These are phyloP conservation scores for Leptopilina syphax DNA, from an alignment of 2,888 invertebrate genomes.

Conservation along the genomic window DNA sequence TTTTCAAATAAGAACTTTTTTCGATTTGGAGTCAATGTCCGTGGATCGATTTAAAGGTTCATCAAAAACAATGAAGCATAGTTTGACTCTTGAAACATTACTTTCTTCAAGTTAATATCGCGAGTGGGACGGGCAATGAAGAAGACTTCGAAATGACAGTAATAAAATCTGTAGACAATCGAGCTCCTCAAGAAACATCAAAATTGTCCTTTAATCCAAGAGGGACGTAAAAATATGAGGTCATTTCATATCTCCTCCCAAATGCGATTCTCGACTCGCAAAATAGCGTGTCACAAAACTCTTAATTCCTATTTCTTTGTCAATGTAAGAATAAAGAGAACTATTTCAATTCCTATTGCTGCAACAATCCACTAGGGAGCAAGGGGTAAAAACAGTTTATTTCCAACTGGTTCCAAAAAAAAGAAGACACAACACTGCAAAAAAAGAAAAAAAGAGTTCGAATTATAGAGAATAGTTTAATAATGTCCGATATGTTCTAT, in stretches of 20 bases:
- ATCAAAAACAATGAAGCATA: conserved; percentile 31
- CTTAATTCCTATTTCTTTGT: conserved; percentile 56
- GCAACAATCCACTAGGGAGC: conserved; percentile 44
- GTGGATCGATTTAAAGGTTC: conserved; percentile 4
- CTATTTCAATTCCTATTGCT: conserved; percentile 49
- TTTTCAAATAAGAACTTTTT: no score
- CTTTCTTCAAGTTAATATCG: conserved; percentile 27
- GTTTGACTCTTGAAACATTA: conserved; percentile 3
- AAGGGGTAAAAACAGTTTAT: conserved; percentile 30
- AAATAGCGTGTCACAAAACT: conserved; percentile 59
- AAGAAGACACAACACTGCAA: conserved; percentile 38
- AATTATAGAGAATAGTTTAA: conserved; percentile 51
- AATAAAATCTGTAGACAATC: conserved; percentile 32
- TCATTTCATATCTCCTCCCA: conserved; percentile 39
- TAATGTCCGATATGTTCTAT: conserved; percentile 56
- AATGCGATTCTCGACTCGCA: conserved; percentile 47
- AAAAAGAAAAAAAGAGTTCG: conserved; percentile 23
- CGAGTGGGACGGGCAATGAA: conserved; percentile 16
- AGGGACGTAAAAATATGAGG: conserved; percentile 34
- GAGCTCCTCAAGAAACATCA: conserved; percentile 39
- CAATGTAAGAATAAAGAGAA: conserved; percentile 46
- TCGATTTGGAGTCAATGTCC: neutral
- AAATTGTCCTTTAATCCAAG: conserved; percentile 45
- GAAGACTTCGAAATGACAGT: conserved; percentile 28
- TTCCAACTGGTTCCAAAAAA: conserved; percentile 54